phyloP scores from a whole-genome alignment of 64 coral and sea anemone genomes.

The Actinia equina region DNA sequence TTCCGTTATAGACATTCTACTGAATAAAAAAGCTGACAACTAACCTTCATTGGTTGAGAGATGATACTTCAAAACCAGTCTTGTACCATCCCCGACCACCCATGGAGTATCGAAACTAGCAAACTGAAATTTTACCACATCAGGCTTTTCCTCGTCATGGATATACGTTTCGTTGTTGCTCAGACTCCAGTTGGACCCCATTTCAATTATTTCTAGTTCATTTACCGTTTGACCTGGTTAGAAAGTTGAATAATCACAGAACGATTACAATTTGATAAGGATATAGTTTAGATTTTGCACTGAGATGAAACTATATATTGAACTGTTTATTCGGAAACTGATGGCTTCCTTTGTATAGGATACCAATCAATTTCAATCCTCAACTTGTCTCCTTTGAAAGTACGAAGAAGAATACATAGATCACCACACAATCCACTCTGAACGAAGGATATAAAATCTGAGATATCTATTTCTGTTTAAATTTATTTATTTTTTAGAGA shows the following conservation, averaged over 20 bases:
- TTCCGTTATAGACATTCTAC: too few relatives aligned
- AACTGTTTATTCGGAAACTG: too few relatives aligned
- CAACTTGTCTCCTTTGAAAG: too few relatives aligned
- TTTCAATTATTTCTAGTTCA: slow-evolving; percentile 15
- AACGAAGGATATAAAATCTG: too few relatives aligned
- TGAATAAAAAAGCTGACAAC: background rate
- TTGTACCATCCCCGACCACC: background rate
- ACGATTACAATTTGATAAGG: too few relatives aligned
- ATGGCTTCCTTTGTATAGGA: too few relatives aligned
- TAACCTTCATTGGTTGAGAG: background rate
- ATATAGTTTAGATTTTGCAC: background rate
- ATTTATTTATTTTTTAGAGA: too few relatives aligned
- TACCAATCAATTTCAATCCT: too few relatives aligned
- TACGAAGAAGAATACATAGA: too few relatives aligned
- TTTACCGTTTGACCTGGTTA: background rate
- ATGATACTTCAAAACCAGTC: background rate
- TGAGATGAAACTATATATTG: too few relatives aligned
- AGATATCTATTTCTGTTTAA: too few relatives aligned
- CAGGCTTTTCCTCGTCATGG: background rate
- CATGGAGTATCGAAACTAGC: background rate
- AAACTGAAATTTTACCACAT: background rate
- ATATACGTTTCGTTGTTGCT: background rate
- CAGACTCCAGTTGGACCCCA: background rate
- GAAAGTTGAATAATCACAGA: background rate
- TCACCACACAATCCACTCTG: too few relatives aligned